Conservation (phyloP, 2,797 vertebrate genomes). For the Hydrophis major region DNA sequence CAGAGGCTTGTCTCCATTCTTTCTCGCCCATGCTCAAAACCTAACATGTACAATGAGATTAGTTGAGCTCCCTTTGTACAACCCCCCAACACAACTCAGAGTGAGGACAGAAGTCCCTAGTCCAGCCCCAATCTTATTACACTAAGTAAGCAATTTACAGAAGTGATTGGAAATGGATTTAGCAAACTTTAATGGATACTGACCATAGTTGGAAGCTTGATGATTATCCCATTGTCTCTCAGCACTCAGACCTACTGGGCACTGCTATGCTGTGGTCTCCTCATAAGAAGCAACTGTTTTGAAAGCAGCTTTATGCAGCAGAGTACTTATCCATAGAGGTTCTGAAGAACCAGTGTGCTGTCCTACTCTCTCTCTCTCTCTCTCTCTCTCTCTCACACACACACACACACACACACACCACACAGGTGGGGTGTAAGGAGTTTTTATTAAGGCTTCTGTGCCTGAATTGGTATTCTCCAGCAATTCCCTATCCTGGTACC, state of each 20-base stretch:
- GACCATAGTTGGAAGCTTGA: neutral
- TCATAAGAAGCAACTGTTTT: neutral
- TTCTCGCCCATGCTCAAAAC: no score
- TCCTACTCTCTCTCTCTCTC: neutral
- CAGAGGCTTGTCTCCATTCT: no score
- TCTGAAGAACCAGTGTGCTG: neutral
- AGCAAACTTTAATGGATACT: neutral
- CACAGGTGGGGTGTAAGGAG: neutral
- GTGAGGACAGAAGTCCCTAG: no score
- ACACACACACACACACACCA: neutral
- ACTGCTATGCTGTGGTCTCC: neutral
- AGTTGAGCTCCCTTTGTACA: no score
- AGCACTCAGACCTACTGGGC: neutral
- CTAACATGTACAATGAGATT: no score
- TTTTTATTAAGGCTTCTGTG: neutral
- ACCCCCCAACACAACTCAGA: no score
- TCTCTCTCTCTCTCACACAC: no score
- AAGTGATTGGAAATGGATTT: neutral
- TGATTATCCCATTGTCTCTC: neutral
- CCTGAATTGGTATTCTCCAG: neutral
- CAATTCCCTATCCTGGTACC: neutral
- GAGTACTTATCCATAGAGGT: neutral
- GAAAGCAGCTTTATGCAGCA: neutral
- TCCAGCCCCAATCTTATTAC: no score
- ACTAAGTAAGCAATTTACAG: neutral